A percentile compares a stretch with the other conserved stretches of the same genome.
These are phyloP conservation scores for Protosalanx chinensis DNA, from an alignment of 2,797 vertebrate species.

Conservation along the genomic window DNA sequence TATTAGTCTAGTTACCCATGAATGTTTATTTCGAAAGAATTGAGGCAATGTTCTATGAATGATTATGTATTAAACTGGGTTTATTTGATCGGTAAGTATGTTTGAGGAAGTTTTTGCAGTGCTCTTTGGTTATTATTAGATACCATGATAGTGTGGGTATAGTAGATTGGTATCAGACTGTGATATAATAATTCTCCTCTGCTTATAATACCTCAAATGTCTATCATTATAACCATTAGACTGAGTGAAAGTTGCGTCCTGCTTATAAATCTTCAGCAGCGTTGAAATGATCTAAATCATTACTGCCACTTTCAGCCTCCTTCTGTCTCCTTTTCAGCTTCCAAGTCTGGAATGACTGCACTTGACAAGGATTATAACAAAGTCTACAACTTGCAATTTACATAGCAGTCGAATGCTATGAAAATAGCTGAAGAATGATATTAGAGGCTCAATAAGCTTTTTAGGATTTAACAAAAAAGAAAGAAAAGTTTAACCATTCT, in stretches of 20 bases:
- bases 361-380: not conserved
- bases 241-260: not conserved
- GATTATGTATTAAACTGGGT: constrained; percentile 2
- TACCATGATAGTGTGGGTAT: not conserved
- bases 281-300: not conserved
- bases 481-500: constrained; percentile 18
- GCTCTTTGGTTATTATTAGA: not conserved
- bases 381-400: no score
- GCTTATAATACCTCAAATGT: not conserved
- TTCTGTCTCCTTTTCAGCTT: not conserved
- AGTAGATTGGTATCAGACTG: not conserved
- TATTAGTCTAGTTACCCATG: constrained; percentile 28
- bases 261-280: not conserved
- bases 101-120: constrained; percentile 16
- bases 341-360: not conserved
- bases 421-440: not conserved
- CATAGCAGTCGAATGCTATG: no score
- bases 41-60: constrained; percentile 11
- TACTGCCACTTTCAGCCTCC: not conserved
- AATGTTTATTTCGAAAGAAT: constrained; percentile 41
- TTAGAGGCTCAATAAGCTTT: constrained; percentile 2
- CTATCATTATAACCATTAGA: not conserved
- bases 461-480: constrained; percentile 15
- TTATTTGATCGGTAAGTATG: not conserved
- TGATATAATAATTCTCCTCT: not conserved